A percentile compares a stretch with the other conserved stretches of the same genome.
These are phyloP conservation scores for Luscinia luscinia DNA, from an alignment of 2,797 vertebrate species.

Conservation along the genomic window DNA sequence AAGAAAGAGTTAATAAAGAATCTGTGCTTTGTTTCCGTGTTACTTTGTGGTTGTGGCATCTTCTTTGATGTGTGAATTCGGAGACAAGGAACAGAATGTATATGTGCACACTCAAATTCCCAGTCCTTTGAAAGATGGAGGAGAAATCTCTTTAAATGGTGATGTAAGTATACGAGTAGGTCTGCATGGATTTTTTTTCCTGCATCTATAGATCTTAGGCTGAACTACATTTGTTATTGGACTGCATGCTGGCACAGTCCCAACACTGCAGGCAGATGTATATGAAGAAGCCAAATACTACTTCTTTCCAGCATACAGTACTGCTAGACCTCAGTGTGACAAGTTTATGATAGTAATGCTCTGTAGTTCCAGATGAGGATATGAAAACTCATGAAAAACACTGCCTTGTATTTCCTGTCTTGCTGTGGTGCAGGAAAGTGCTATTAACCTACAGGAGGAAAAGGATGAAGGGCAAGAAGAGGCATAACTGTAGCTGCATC, in stretches of 20 bases:
- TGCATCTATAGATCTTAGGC: neutral
- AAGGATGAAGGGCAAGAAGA: neutral
- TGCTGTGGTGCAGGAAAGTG: neutral
- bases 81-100: neutral
- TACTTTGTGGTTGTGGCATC: neutral
- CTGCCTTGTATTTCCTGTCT: neutral
- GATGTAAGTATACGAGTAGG: neutral
- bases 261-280: constrained; percentile 51
- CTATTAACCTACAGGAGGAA: neutral
- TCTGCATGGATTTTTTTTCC: neutral
- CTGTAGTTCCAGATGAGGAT: neutral
- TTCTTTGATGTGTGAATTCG: neutral
- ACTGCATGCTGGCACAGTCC: constrained; percentile 44
- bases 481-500: neutral
- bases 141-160: constrained; percentile 48
- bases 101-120: neutral
- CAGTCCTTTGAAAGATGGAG: neutral
- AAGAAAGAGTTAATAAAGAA: neutral
- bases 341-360: neutral
- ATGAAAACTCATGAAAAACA: constrained; percentile 5
- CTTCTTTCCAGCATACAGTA: neutral
- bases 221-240: neutral
- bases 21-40: neutral
- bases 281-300: constrained; percentile 3
- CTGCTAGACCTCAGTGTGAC: neutral